A percentile compares a stretch with the other conserved stretches of the same genome.
Evolutionary conservation across 2,113 vertebrate species (phyloP).

Genomic region (Chamaetylas fuelleborni): DNA sequence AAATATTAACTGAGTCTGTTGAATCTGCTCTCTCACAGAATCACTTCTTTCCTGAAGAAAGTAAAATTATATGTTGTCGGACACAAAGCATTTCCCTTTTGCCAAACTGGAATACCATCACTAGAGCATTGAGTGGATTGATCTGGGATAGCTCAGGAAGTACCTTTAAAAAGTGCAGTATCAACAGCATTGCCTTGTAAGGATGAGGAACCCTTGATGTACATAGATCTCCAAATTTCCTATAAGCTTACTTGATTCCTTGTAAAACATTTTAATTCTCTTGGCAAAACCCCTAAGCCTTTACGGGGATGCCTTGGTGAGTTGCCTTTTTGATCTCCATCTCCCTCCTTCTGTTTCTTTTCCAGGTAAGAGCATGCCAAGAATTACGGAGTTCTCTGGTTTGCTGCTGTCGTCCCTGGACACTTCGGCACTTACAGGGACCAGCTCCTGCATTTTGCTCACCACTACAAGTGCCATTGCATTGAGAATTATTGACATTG

Average conservation of each 20-base stretch:
- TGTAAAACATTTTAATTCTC: not conserved
- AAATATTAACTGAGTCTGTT: not conserved
- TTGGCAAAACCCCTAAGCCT: not conserved
- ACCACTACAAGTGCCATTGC: not conserved
- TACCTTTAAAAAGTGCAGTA: not conserved
- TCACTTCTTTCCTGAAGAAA: not conserved
- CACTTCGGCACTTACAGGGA: not conserved
- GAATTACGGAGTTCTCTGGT: not conserved
- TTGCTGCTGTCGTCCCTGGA: accelerated
- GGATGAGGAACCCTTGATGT: not conserved
- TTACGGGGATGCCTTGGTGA: not conserved
- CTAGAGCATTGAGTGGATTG: not conserved
- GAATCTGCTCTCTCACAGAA: not conserved
- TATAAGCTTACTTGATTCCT: not conserved
- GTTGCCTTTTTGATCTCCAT: not conserved
- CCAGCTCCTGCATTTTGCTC: not conserved
- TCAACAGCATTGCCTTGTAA: not conserved
- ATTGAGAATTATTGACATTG: not conserved
- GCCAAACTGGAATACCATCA: not conserved
- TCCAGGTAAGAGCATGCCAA: not conserved
- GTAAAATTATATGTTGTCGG: not conserved
- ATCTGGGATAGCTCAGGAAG: not conserved
- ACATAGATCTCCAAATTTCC: not conserved
- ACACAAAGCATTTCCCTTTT: not conserved
- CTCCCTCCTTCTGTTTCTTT: not conserved